Percentiles rank a stretch among this genome's conserved stretches.
These are phyloP conservation scores for Sparus aurata DNA, from an alignment of 2,797 vertebrate genomes.

Conservation along the genomic window DNA sequence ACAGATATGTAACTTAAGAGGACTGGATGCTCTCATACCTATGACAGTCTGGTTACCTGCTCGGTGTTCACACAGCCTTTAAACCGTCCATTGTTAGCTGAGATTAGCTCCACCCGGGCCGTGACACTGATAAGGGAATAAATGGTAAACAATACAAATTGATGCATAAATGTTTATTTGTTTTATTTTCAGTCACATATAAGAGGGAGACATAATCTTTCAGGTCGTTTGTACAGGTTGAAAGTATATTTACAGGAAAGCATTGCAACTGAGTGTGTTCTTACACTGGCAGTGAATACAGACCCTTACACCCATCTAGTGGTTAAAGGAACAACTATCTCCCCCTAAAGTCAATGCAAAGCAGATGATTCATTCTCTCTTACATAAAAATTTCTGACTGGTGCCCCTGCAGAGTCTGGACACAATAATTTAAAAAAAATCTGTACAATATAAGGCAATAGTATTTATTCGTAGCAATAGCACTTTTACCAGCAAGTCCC, in stretches of 20 bases:
- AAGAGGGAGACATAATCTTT: not conserved
- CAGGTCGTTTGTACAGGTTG: not conserved
- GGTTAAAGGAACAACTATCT: constrained; percentile 37
- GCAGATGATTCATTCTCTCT: constrained; percentile 8
- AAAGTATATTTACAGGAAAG: not conserved
- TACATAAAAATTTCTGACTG: not conserved
- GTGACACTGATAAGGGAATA: constrained; percentile 1
- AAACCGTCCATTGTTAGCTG: not conserved
- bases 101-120: not conserved
- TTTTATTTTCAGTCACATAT: not conserved
- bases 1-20: not conserved
- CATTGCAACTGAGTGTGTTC: not conserved
- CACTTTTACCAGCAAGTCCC: no score
- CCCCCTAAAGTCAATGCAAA: not conserved
- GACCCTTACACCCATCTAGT: constrained; percentile 72
- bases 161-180: not conserved
- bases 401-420: not conserved
- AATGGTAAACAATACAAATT: not conserved
- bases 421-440: not conserved
- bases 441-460: not conserved
- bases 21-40: not conserved
- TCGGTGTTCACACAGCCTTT: constrained; percentile 7
- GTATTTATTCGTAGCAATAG: no score
- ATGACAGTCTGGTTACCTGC: constrained; percentile 1
- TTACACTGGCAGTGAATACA: constrained; percentile 11